These are phyloP conservation scores for Nerophis lumbriciformis DNA, from an alignment of 2,113 vertebrate species.

Conservation along the genomic window DNA sequence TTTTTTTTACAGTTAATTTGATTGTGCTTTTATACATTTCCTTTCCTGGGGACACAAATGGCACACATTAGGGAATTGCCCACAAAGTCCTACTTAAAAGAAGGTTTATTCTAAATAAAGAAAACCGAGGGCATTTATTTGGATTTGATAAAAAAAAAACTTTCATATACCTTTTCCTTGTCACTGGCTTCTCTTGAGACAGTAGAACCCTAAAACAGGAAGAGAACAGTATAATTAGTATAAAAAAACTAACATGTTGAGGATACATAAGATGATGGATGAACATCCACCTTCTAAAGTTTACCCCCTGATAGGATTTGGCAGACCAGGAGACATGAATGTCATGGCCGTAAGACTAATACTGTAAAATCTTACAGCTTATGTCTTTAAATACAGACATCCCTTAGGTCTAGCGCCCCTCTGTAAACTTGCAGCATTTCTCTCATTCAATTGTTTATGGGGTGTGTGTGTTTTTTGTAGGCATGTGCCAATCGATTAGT, in stretches of 20 bases:
- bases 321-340: constrained; percentile 17
- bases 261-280: not conserved
- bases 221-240: not conserved
- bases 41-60: too few species aligned
- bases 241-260: not conserved
- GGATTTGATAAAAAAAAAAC: not conserved
- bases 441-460: too few species aligned
- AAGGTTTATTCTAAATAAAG: not conserved
- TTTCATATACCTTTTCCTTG: constrained; percentile 84
- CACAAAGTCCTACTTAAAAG: not conserved
- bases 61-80: too few species aligned
- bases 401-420: too few species aligned
- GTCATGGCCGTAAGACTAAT: not conserved
- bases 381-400: too few species aligned
- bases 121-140: constrained; percentile 23
- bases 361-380: too few species aligned
- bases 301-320: constrained; percentile 14
- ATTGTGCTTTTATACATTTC: too few species aligned
- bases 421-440: too few species aligned
- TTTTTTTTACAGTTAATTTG: too few species aligned
- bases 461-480: too few species aligned
- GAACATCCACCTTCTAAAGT: not conserved
- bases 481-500: too few species aligned
- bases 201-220: constrained; percentile 80
- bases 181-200: constrained; percentile 93